Evolutionary conservation across 2,888 invertebrate genomes (phyloP), one percentile per base, ranked within the genome.

Genomic region (Norana najaformis): DNA sequence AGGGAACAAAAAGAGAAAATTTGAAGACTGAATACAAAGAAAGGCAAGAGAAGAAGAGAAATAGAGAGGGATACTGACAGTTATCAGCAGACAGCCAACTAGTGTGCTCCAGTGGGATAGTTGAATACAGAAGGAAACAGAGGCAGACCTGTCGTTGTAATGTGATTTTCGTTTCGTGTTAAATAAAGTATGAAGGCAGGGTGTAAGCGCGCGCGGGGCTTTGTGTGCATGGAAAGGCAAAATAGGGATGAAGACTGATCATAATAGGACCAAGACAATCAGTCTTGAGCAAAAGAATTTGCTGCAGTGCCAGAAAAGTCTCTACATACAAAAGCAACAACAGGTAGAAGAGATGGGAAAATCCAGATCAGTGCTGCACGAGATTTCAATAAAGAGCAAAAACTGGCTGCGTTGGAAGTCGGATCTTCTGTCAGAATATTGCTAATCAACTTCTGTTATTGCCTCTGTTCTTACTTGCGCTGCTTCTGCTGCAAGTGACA

Each of bases 271-370:
- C 30, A 69, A 69, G 30, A n/a, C 69, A 69, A 69, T 69, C n/a
- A 69, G n/a, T n/a, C 30, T n/a, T 11, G 30, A 4, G 30, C 69
- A 69, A 8, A 69, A 30, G 69, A 69, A n/a, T 69, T 30, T n/a
- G 69, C 69, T 69, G 69, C 69, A n/a, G 69, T n/a, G 69, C 30
- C 69, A 69, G 69, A 69, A n/a, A 69, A 69, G n/a, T n/a, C 69
- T 69, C 30, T 69, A n/a, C 30, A 30, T 8, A 69, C 8, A 30
- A n/a, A n/a, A 8, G 69, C 30, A 30, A n/a, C 1, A 69, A n/a
- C 8, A 69, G 69, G n/a, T 69, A 13, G n/a, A 69, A 69, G 30
- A 69, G 69, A 69, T 69, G 69, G n/a, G n/a, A n/a, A 69, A 30
- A 69, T 69, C 6, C n/a, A 69, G 69, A 69, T 69, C 8, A n/a